Evolutionary conservation across 2,888 invertebrate species (phyloP).

Genomic region (Gnatocerus cornutus): DNA sequence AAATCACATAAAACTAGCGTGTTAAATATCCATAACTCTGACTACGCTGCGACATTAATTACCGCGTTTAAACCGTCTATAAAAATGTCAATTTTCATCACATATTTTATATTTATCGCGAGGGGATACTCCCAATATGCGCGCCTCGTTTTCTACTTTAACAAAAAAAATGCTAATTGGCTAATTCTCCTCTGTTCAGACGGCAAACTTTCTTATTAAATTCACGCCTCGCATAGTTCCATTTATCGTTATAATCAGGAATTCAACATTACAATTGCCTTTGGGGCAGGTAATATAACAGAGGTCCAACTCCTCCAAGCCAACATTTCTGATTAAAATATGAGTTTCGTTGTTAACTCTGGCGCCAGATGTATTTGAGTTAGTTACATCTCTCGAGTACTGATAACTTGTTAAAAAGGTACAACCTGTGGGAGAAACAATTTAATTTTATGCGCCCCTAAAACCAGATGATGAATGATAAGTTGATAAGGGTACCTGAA

Average conservation of each 20-base stretch:
- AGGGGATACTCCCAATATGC: too few species aligned
- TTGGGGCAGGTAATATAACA: background rate
- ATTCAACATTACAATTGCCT: background rate
- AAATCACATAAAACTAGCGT: too few species aligned
- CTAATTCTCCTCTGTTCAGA: too few species aligned
- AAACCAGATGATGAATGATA: constrained; percentile 26
- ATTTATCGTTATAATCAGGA: background rate
- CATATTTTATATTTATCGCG: too few species aligned
- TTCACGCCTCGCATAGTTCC: background rate
- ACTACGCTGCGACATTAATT: too few species aligned
- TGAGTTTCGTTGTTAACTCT: constrained; percentile 9
- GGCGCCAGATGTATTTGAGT: constrained; percentile 20
- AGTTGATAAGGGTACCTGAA: constrained; percentile 14
- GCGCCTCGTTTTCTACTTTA: too few species aligned
- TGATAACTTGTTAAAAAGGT: background rate
- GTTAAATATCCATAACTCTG: too few species aligned
- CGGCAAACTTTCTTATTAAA: background rate
- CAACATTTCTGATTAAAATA: constrained; percentile 12
- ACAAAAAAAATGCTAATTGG: too few species aligned
- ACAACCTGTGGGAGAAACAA: constrained; percentile 1
- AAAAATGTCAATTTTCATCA: too few species aligned
- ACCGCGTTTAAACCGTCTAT: too few species aligned
- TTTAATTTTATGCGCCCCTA: constrained; percentile 23
- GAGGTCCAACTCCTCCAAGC: constrained; percentile 9
- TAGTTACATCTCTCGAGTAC: background rate